Percentiles rank a stretch among this genome's conserved stretches.
Evolutionary conservation across 2,797 vertebrate genomes (phyloP).

Genomic region (Argyrosomus regius): DNA sequence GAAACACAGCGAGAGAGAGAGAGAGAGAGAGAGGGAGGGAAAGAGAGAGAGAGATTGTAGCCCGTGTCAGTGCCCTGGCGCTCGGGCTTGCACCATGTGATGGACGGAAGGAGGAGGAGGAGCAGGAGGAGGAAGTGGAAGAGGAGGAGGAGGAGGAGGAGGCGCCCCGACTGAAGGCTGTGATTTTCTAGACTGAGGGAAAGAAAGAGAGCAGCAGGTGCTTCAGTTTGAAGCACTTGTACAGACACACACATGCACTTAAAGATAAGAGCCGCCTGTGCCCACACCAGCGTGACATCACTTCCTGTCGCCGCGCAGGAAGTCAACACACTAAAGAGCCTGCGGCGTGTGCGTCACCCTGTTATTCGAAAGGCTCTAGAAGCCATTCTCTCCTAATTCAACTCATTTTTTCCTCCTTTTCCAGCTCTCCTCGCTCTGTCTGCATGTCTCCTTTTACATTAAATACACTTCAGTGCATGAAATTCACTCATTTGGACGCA

Average conservation of each 20-base stretch:
- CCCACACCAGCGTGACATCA: conserved; percentile 58
- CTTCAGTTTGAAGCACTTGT: conserved; percentile 46
- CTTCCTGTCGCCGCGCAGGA: conserved; percentile 57
- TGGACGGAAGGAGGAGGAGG: conserved; percentile 58
- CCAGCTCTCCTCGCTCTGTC: too few species aligned
- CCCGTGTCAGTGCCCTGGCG: conserved; percentile 48
- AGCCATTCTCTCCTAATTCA: not conserved
- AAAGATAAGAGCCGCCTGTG: conserved; percentile 43
- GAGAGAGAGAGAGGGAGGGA: not conserved
- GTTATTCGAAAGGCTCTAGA: not conserved
- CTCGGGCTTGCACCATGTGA: conserved; percentile 46
- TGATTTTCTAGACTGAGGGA: conserved; percentile 42
- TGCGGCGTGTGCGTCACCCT: conserved; percentile 16
- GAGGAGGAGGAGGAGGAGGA: conserved; percentile 35
- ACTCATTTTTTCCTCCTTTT: not conserved
- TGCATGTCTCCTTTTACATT: not conserved
- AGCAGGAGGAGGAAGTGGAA: conserved; percentile 44
- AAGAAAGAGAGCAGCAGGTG: conserved; percentile 66
- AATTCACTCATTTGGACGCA: not conserved
- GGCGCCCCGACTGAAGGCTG: conserved; percentile 41
- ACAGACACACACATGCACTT: conserved; percentile 45
- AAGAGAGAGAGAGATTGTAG: conserved; percentile 28
- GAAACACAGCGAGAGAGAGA: conserved; percentile 16
- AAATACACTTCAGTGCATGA: too few species aligned
- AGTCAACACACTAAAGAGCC: conserved; percentile 6